phyloP scores from a whole-genome alignment of 2,888 invertebrate genomes.

The Drosophila putrida region DNA sequence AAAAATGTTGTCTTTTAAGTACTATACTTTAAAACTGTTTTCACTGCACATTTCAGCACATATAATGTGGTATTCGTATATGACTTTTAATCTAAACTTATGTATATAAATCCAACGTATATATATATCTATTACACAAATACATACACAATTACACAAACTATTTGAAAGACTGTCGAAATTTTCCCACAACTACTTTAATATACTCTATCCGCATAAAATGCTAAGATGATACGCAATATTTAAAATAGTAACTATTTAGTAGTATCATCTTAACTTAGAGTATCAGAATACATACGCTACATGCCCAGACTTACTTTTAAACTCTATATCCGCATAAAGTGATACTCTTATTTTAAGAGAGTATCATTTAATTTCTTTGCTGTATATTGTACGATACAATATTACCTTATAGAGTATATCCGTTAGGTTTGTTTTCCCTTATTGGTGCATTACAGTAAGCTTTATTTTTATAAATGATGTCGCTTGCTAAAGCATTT shows the following conservation, averaged over 20 bases:
- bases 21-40: conserved; percentile 13
- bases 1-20: conserved; percentile 15
- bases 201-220: not conserved
- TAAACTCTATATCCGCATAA: not conserved
- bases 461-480: conserved; percentile 55
- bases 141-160: conserved; percentile 33
- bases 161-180: conserved; percentile 41
- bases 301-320: not conserved
- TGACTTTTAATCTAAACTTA: conserved; percentile 16
- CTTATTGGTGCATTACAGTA: conserved; percentile 35
- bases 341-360: not conserved
- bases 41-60: conserved; percentile 46
- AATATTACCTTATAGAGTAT: conserved; percentile 22
- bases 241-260: too few relatives aligned
- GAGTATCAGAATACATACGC: too few relatives aligned
- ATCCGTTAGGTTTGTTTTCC: not conserved
- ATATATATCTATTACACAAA: conserved; percentile 35
- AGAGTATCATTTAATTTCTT: not conserved
- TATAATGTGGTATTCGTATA: conserved; percentile 37
- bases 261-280: too few relatives aligned
- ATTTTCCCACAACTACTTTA: not conserved
- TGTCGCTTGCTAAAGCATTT: conserved; percentile 38
- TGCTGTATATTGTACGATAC: not conserved
- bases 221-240: not conserved
- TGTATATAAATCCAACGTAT: conserved; percentile 2